A percentile compares a stretch with the other conserved stretches of the same genome.
Conservation (phyloP, 37 sponge, comb jelly and placozoan species). For the Geodia barretti region DNA sequence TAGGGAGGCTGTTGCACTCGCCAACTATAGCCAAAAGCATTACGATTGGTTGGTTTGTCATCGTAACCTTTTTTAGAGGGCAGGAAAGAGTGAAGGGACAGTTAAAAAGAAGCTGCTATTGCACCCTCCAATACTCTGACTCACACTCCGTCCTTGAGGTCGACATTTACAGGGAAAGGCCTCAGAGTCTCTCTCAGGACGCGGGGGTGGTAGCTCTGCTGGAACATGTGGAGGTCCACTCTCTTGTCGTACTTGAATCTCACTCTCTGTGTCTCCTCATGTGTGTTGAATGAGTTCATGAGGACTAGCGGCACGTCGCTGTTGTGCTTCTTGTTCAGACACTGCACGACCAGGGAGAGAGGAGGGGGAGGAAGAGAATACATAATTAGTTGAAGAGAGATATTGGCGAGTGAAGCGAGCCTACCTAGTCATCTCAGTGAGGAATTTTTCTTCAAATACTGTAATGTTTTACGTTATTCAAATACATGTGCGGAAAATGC, state of each 20-base stretch:
- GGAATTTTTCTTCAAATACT: no score
- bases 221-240: conserved; percentile 86
- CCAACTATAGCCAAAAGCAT: no score
- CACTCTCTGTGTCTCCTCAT: conserved; percentile 82
- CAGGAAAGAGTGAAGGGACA: neutral
- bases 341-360: conserved; percentile 39
- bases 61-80: no score
- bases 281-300: conserved; percentile 99
- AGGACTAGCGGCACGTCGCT: conserved; percentile 91
- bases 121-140: neutral
- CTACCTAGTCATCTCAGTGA: no score
- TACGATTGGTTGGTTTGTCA: no score
- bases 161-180: conserved; percentile 69
- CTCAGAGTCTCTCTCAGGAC: conserved; percentile 88
- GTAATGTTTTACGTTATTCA: no score
- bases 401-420: no score
- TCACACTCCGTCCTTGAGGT: conserved; percentile 36
- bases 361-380: conserved; percentile 2
- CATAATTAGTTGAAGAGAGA: neutral
- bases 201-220: conserved; percentile 94
- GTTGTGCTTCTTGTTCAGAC: conserved; percentile 75
- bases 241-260: conserved; percentile 81
- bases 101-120: neutral
- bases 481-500: no score
- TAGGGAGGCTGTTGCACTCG: no score